These are phyloP conservation scores for Dryoscopus gambensis DNA, from an alignment of 2,113 vertebrate genomes.

Conservation along the genomic window DNA sequence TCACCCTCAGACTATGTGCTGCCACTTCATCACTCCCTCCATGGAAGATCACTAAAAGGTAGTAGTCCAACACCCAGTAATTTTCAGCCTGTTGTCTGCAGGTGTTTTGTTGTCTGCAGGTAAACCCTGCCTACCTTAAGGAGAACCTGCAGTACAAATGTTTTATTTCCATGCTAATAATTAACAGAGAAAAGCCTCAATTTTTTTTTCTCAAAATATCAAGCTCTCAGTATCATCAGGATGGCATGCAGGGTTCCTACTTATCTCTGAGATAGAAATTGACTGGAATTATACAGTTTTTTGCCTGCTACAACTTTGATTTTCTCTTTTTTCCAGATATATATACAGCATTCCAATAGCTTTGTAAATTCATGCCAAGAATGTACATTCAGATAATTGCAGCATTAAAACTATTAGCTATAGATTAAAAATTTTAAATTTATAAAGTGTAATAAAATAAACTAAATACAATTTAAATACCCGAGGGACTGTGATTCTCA, in stretches of 20 bases:
- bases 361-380: background rate
- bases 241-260: background rate
- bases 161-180: background rate
- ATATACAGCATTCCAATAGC: background rate
- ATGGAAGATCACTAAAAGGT: background rate
- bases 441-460: background rate
- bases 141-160: background rate
- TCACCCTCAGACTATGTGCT: accelerated
- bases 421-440: background rate
- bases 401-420: background rate
- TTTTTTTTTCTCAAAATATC: background rate
- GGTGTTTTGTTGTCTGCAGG: background rate
- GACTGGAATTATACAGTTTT: background rate
- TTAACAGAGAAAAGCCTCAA: accelerated
- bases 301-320: background rate
- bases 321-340: background rate
- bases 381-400: background rate
- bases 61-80: background rate
- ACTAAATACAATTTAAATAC: background rate
- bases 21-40: background rate
- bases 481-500: background rate
- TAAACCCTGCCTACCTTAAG: background rate
- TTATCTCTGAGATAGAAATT: background rate
- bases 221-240: background rate
- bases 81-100: background rate